These are phyloP conservation scores for Danio tinwini DNA, from an alignment of 2,797 vertebrate genomes.

Conservation along the genomic window DNA sequence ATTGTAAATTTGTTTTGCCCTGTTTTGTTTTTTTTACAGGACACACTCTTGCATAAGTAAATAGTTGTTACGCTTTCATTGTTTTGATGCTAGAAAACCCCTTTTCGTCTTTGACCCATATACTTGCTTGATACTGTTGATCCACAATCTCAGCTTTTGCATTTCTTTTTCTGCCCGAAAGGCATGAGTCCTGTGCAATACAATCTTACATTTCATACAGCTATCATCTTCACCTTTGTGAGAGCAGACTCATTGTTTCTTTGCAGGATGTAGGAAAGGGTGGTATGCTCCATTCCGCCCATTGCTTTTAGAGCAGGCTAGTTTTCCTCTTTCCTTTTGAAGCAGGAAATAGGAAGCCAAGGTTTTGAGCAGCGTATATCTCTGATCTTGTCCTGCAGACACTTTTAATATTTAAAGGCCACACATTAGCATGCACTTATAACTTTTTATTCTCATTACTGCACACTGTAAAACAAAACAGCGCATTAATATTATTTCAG, in stretches of 20 bases:
- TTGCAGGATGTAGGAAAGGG: constrained; percentile 85
- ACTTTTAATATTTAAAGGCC: background rate
- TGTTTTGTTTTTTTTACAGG: too few relatives aligned
- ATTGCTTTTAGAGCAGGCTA: constrained; percentile 64
- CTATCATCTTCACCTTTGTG: constrained; percentile 27
- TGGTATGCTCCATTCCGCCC: constrained; percentile 65
- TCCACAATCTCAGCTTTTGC: background rate
- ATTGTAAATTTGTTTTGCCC: too few relatives aligned
- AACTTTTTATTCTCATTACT: background rate
- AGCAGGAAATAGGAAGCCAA: constrained; percentile 46
- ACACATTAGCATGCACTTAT: background rate
- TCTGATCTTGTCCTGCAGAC: background rate
- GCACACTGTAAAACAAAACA: constrained; percentile 1
- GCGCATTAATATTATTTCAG: background rate
- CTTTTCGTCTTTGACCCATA: too few relatives aligned
- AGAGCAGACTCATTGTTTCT: constrained; percentile 72
- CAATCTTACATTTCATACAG: background rate
- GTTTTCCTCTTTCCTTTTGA: constrained; percentile 77
- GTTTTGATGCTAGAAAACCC: too few relatives aligned
- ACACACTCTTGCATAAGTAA: too few relatives aligned
- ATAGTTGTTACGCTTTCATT: too few relatives aligned
- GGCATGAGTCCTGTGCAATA: background rate
- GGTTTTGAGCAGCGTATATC: background rate
- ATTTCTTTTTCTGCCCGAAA: background rate
- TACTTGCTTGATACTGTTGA: background rate